These are phyloP conservation scores for Sander vitreus DNA, from an alignment of 2,113 vertebrate genomes.

Conservation along the genomic window DNA sequence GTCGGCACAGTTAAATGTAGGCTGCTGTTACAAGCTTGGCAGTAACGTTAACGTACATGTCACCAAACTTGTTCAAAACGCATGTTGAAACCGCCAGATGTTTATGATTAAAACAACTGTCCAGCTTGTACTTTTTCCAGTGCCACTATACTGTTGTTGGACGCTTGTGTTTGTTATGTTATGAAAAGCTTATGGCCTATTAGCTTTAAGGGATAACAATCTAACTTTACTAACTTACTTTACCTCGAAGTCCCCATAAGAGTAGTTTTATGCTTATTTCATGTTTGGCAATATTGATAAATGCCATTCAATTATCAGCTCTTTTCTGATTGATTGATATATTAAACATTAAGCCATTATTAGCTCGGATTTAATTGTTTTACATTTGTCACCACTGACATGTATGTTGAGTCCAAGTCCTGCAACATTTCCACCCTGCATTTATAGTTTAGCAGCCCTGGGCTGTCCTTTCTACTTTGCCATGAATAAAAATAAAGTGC, in stretches of 20 bases:
- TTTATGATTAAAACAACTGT: slow-evolving; percentile 31
- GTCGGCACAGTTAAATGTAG: background rate
- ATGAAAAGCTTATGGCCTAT: background rate
- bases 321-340: background rate
- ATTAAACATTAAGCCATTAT: background rate
- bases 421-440: slow-evolving; percentile 26
- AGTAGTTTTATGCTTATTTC: background rate
- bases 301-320: background rate
- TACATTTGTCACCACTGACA: slow-evolving; percentile 21
- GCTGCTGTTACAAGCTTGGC: slow-evolving; percentile 6
- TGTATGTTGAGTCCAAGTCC: background rate
- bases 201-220: background rate
- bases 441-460: slow-evolving; percentile 38
- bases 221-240: background rate
- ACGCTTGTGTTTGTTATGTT: background rate
- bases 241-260: background rate
- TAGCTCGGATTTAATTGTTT: background rate
- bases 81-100: slow-evolving; percentile 34
- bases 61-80: background rate
- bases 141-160: background rate
- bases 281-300: background rate
- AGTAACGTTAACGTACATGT: background rate
- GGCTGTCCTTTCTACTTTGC: slow-evolving; percentile 10
- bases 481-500: slow-evolving; percentile 11
- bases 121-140: slow-evolving; percentile 6